phyloP scores from a whole-genome alignment of 1,140 invertebrate species.

The Drosophila bifasciata region DNA sequence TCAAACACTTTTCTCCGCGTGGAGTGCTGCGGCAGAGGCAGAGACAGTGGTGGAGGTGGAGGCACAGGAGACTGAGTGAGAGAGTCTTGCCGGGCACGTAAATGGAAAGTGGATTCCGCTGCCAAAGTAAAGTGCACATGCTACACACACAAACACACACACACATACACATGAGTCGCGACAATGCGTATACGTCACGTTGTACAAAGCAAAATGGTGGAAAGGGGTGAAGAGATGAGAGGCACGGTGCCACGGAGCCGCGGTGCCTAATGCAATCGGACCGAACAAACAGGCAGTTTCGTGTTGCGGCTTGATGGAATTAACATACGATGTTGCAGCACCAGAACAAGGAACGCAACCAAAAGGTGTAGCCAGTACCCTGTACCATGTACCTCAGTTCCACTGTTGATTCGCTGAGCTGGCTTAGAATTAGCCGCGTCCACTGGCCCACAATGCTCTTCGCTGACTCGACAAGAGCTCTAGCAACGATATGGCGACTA shows the following conservation, averaged over 20 bases:
- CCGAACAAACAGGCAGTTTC: constrained; percentile 29
- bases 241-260: constrained; percentile 8
- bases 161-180: constrained; percentile 24
- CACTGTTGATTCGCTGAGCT: too few relatives aligned
- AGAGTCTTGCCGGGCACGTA: constrained; percentile 59
- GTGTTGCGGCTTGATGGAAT: constrained; percentile 63
- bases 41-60: neutral
- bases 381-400: too few relatives aligned
- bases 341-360: constrained; percentile 11
- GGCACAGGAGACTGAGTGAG: neutral
- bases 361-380: neutral
- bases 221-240: constrained; percentile 6
- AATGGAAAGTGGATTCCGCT: constrained; percentile 30
- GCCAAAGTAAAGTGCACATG: constrained; percentile 56
- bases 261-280: constrained; percentile 60
- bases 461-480: too few relatives aligned
- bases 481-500: too few relatives aligned
- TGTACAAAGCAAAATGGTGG: constrained; percentile 23
- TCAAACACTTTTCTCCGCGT: constrained; percentile 60
- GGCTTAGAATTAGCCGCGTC: too few relatives aligned
- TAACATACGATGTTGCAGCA: constrained; percentile 45
- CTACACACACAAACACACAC: constrained; percentile 8
- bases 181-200: constrained; percentile 79
- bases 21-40: neutral
- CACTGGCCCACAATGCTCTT: too few relatives aligned